Base-by-base conservation (phyloP, 2,888 invertebrate genomes). In the Lepidocyrtoides sp. region DNA sequence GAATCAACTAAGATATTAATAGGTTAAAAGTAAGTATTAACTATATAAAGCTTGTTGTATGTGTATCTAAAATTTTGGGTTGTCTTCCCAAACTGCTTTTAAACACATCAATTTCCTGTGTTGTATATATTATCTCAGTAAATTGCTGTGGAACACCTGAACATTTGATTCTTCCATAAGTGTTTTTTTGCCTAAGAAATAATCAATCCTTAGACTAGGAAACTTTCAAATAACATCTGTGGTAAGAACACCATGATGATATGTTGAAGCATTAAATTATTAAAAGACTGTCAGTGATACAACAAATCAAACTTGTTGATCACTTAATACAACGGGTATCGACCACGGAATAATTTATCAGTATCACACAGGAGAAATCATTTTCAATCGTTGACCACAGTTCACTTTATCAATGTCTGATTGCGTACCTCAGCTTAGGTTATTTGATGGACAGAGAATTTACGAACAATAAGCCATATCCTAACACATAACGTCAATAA, bases 251-350 rank as follows among this genome's bases (percentile, higher is more conserved):
- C 57, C 17, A 2, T 57, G 57, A n/a, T n/a, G n/a, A n/a, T n/a
- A n/a, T 17, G 2, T 17, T 48, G 2, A 57, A 57, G 20, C 10
- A 57, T 57, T 29, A 66, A 66, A 66, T 29, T n/a, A 32, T n/a
- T 66, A 32, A 32, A 66, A 0, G 32, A 32, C 66, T 66, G 29
- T 66, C 66, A 66, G 10, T 12, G n/a, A n/a, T 66, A 32, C 26
- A n/a, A 32, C 32, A 66, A 66, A 66, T 66, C 66, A 66, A 66
- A 66, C 66, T 66, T 66, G 66, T 66, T 66, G 66, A 66, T 66
- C 66, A 32, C 14, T 66, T 66, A 3, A n/a, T 66, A 63, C 3
- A 10, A 66, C 32, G n/a, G 0, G 66, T 32, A 66, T 32, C 66
- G 32, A 32, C 0, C 4, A 26, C 14, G 3, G 17, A 66, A 66